Evolutionary conservation across 1,140 invertebrate genomes (phyloP).

Genomic region (Tetramorium alpestre): DNA sequence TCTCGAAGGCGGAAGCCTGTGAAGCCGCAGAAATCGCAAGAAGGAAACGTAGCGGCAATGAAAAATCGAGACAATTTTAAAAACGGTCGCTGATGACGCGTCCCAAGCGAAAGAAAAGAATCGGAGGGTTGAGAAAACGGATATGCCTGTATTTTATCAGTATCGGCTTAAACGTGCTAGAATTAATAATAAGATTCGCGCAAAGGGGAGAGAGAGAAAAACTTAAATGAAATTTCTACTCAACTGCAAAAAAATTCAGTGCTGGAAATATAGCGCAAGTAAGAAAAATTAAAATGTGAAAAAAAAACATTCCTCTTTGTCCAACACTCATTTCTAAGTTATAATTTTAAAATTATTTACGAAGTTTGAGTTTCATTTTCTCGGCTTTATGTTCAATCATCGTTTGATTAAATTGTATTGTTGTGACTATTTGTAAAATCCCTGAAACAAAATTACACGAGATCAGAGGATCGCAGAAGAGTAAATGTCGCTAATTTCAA

Average conservation of each 20-base stretch:
- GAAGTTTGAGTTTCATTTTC: not conserved
- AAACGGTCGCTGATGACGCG: conserved; percentile 31
- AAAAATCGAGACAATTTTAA: conserved; percentile 67
- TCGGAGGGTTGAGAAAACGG: not conserved
- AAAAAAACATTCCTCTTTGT: not conserved
- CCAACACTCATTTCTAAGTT: not conserved
- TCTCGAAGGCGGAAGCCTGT: conserved; percentile 63
- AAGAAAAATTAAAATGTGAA: not conserved
- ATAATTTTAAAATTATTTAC: not conserved
- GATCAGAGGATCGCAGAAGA: not conserved
- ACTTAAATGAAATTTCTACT: not conserved
- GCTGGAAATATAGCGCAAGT: not conserved
- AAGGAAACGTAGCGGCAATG: conserved; percentile 59
- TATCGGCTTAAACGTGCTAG: conserved; percentile 14
- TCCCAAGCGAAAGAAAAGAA: not conserved
- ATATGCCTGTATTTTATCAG: conserved; percentile 7
- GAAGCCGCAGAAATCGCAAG: conserved; percentile 56
- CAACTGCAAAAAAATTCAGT: not conserved
- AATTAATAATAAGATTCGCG: conserved; percentile 37
- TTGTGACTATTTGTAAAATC: conserved; percentile 7
- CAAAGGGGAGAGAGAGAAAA: too few relatives aligned
- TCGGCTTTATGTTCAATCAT: not conserved
- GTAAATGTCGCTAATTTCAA: conserved; percentile 71
- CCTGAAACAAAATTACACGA: not conserved
- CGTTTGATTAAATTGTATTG: not conserved